Evolutionary conservation across 1,140 invertebrate species (phyloP).

Genomic region (Callitettix versicolor): DNA sequence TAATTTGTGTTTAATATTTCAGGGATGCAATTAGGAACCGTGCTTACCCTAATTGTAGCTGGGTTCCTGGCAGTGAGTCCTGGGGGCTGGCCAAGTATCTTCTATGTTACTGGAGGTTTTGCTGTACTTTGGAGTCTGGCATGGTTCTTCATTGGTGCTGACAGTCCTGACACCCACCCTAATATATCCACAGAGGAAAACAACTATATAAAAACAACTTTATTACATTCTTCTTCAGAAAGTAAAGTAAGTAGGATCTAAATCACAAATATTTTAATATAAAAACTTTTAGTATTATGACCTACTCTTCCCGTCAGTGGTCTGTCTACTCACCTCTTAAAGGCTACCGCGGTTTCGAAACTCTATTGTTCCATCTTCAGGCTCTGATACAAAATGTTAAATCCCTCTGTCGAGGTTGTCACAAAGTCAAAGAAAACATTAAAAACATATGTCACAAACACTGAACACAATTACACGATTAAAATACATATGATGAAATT

Average conservation of each 20-base stretch:
- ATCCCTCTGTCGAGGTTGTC: too few species aligned
- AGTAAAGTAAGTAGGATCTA: conserved; percentile 23
- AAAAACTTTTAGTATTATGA: conserved; percentile 46
- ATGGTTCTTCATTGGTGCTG: background rate
- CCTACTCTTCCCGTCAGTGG: too few species aligned
- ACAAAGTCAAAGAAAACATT: too few species aligned
- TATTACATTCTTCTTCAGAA: conserved; percentile 14
- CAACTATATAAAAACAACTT: conserved; percentile 19
- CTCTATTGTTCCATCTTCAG: too few species aligned
- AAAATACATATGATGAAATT: too few species aligned
- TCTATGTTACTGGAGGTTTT: background rate
- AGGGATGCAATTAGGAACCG: conserved; percentile 31
- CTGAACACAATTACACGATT: too few species aligned
- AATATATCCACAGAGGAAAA: conserved; percentile 42
- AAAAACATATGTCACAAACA: too few species aligned
- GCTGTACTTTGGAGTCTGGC: background rate
- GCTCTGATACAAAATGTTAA: too few species aligned
- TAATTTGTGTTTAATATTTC: background rate
- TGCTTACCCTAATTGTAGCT: conserved; percentile 48
- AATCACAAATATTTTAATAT: too few species aligned
- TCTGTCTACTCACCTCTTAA: too few species aligned
- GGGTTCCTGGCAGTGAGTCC: conserved; percentile 36
- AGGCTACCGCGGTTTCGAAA: too few species aligned
- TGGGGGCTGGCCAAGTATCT: background rate
- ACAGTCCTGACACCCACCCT: background rate